A percentile compares a stretch with the other conserved stretches of the same genome.
phyloP scores from a whole-genome alignment of 1,140 invertebrate genomes.

The Cephus cinctus region DNA sequence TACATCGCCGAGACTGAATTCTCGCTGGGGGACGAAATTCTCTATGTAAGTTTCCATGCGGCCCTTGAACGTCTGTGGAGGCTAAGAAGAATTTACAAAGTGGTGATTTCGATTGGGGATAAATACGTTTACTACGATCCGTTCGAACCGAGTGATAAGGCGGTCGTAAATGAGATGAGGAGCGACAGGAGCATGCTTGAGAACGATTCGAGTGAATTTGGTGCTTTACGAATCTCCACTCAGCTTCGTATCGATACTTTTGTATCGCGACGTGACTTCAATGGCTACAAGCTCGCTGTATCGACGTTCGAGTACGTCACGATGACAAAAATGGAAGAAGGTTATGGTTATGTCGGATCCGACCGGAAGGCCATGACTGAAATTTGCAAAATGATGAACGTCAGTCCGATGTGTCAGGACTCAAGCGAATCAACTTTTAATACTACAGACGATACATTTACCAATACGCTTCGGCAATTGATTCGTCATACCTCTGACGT shows the following conservation, averaged over 20 bases:
- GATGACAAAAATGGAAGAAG: neutral
- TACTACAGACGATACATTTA: constrained; percentile 35
- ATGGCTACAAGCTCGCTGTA: neutral
- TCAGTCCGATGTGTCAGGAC: neutral
- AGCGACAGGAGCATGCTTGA: neutral
- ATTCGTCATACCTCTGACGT: constrained; percentile 39
- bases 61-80: neutral
- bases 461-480: constrained; percentile 41
- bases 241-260: too few relatives aligned
- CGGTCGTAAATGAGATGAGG: neutral
- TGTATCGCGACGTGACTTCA: neutral
- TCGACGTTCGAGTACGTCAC: neutral
- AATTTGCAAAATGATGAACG: neutral
- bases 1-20: too few relatives aligned
- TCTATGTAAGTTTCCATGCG: too few relatives aligned
- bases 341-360: neutral
- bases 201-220: too few relatives aligned
- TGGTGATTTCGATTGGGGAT: neutral
- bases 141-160: neutral
- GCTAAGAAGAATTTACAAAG: neutral
- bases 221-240: too few relatives aligned
- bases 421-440: constrained; percentile 18
- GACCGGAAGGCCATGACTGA: neutral
- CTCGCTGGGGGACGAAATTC: too few relatives aligned
- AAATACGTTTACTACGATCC: neutral